Conservation (phyloP, 2,888 invertebrate species). For the Drosophila picticornis region DNA sequence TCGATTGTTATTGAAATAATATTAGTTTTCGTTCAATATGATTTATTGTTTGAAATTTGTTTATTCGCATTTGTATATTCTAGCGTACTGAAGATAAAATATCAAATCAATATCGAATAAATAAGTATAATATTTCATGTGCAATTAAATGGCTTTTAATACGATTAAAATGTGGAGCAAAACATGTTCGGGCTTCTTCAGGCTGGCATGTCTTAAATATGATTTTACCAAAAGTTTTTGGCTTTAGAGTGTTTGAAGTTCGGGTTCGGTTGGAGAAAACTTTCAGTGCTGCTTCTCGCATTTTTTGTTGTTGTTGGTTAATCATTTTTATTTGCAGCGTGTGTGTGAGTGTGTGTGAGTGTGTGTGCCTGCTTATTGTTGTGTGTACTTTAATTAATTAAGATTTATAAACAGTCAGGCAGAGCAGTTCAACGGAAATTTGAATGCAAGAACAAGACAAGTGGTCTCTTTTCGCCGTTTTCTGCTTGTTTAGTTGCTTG, state of each 20-base stretch:
- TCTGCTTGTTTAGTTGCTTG: background rate
- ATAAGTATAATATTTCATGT: background rate
- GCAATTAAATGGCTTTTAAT: background rate
- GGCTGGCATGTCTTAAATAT: background rate
- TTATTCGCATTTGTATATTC: background rate
- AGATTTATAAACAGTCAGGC: slow-evolving; percentile 74
- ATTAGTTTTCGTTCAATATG: too few species aligned
- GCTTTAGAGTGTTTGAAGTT: slow-evolving; percentile 15
- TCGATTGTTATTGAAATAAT: background rate
- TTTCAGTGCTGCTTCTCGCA: background rate
- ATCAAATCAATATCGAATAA: background rate
- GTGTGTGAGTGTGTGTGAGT: background rate
- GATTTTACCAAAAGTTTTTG: background rate
- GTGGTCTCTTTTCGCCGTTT: slow-evolving; percentile 35
- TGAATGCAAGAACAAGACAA: slow-evolving; percentile 73
- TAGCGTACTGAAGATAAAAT: background rate
- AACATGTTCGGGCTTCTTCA: background rate
- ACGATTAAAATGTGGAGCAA: background rate
- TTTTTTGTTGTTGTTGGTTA: slow-evolving; percentile 4
- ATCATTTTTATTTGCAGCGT: slow-evolving; percentile 4
- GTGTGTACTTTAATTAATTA: slow-evolving; percentile 79
- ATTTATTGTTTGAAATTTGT: background rate
- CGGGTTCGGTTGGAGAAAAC: background rate
- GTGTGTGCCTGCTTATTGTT: slow-evolving; percentile 47
- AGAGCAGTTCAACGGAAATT: slow-evolving; percentile 75